Evolutionary conservation across 2,113 vertebrate species (phyloP).

Genomic region (Scartelaos histophorus): DNA sequence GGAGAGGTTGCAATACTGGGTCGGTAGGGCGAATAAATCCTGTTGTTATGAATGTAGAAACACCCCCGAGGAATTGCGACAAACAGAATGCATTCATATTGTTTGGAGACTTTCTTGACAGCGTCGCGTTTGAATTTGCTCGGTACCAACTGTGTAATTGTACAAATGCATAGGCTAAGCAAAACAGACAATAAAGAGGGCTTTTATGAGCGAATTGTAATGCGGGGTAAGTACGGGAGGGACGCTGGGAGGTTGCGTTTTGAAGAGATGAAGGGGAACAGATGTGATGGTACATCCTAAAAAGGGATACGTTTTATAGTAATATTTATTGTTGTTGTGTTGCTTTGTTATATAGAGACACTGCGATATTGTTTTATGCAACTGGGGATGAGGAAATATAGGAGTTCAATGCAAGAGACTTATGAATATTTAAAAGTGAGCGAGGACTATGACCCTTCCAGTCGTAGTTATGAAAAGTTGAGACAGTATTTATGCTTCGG

Average conservation of each 20-base stretch:
- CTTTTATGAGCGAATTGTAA: conserved; percentile 9
- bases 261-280: not conserved
- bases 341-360: not conserved
- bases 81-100: conserved; percentile 61
- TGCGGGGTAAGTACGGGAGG: not conserved
- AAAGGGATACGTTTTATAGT: not conserved
- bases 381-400: not conserved
- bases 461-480: no score
- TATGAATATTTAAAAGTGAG: not conserved
- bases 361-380: not conserved
- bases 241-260: not conserved
- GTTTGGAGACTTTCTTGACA: conserved; percentile 48
- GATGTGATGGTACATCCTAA: not conserved
- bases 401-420: not conserved
- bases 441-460: not conserved
- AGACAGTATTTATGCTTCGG: no score
- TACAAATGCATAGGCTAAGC: conserved; percentile 13
- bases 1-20: conserved; percentile 19
- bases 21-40: conserved; percentile 51
- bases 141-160: conserved; percentile 56
- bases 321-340: not conserved
- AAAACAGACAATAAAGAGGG: conserved; percentile 23
- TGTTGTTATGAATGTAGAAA: conserved; percentile 75
- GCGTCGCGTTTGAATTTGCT: conserved; percentile 21
- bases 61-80: conserved; percentile 64